Evolutionary conservation across 2,888 invertebrate genomes (phyloP).

Genomic region (Mamestra brassicae): DNA sequence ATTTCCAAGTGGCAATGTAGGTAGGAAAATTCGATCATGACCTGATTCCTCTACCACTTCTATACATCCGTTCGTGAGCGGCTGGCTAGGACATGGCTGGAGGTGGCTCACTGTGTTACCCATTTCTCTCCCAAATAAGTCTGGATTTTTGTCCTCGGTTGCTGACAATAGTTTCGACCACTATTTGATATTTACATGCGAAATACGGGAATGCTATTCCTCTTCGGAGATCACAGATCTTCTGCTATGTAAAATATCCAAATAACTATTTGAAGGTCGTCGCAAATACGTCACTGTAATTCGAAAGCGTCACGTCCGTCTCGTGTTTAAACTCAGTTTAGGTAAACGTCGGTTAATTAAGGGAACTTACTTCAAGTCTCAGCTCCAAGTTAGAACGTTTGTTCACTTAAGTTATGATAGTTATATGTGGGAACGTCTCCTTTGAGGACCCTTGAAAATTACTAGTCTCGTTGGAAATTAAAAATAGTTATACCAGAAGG

Average conservation of each 20-base stretch:
- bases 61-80: too few species aligned
- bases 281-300: constrained; percentile 51
- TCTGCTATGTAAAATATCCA: not conserved
- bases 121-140: too few species aligned
- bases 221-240: too few species aligned
- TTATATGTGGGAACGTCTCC: constrained; percentile 39
- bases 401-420: constrained; percentile 58
- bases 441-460: constrained; percentile 10
- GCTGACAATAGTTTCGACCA: too few species aligned
- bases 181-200: too few species aligned
- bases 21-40: too few species aligned
- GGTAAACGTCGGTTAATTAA: constrained; percentile 71
- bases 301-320: constrained; percentile 65
- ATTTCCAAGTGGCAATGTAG: too few species aligned
- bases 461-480: not conserved
- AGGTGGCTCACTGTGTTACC: too few species aligned
- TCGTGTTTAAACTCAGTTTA: constrained; percentile 68
- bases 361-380: constrained; percentile 62
- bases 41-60: too few species aligned
- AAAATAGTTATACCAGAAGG: not conserved
- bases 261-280: constrained; percentile 44
- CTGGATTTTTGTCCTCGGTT: too few species aligned
- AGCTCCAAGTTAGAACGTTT: constrained; percentile 61
- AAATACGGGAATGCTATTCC: too few species aligned
- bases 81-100: too few species aligned